phyloP scores from a whole-genome alignment of 2,888 invertebrate species.

The Tromatobia lineatoria region DNA sequence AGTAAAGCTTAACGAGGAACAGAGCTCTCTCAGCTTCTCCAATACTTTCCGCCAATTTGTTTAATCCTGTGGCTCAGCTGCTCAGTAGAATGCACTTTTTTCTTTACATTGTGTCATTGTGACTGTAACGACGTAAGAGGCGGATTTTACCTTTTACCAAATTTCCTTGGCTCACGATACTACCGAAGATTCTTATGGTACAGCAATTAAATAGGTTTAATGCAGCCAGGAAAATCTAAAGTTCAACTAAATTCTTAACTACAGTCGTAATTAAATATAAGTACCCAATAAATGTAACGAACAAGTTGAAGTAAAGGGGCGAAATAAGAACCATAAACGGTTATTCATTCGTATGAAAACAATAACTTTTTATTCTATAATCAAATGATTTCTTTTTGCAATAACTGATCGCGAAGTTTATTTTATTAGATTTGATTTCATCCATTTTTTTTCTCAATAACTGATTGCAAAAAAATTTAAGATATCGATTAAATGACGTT shows the following conservation, averaged over 20 bases:
- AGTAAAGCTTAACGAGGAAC: conserved; percentile 40
- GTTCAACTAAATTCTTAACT: neutral
- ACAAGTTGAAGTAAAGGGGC: neutral
- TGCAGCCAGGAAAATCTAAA: conserved; percentile 3
- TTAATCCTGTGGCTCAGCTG: conserved; percentile 43
- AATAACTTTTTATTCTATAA: too few species aligned
- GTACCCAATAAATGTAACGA: neutral
- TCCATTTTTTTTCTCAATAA: too few species aligned
- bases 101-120: neutral
- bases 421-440: too few species aligned
- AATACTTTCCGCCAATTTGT: conserved; percentile 46
- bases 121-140: conserved; percentile 18
- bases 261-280: conserved; percentile 30
- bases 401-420: too few species aligned
- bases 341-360: too few species aligned
- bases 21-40: conserved; percentile 49
- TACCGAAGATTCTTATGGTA: neutral
- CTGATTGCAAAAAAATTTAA: too few species aligned
- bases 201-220: conserved; percentile 8
- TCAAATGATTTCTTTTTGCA: too few species aligned
- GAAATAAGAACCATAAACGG: too few species aligned
- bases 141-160: conserved; percentile 44
- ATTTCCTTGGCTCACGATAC: conserved; percentile 22
- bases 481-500: too few species aligned
- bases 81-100: conserved; percentile 3